Evolutionary conservation across 2,888 invertebrate species (phyloP), one percentile per base, ranked within the genome.

Genomic region (Biston betularia): DNA sequence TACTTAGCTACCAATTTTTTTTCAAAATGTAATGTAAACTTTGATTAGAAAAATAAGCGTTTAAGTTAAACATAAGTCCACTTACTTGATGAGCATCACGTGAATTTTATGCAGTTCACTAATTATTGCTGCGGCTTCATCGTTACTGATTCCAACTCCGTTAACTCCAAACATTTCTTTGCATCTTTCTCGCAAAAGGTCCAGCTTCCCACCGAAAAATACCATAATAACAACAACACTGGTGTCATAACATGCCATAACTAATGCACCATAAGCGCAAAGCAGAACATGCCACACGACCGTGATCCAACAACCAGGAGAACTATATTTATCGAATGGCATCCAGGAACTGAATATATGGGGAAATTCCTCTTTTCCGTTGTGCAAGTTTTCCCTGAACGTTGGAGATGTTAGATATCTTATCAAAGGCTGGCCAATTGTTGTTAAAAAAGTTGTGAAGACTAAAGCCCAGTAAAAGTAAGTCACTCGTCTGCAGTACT

Each of bases 291-390:
- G 92, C 85, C 87, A 87, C 0, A 81, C 15, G 7, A 90, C 80
- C 3, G 88, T 89, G 1, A 90, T 76, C 89, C 89, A 92, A 52
- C 77, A 79, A 7, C 90, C 90, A 9, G 91, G 90, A 9, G 79
- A 81, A 42, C 81, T 76, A 60, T 89, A 80, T 62, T 91, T 91
- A 66, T 92, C 86, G 71, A 89, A 82, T 0, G 92, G 91, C 79
- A 88, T 81, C 91, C 91, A 93, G 14, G 92, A 86, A 64, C 89
- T 92, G 46, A 89, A 89, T 33, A 93, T 89, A 53, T 91, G 92
- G 0, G 89, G 89, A 74, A 91, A 92, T 0, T 70, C 42, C 70
- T 88, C 88, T 0, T 84, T 84, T 6, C 88, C 91, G 71, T 88
- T 88, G 0, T 62, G 77, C 33, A 88, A 56, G 12, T 79, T 80